Percentiles rank a stretch among this genome's conserved stretches.
These are phyloP conservation scores for Nixonia krombeini DNA, from an alignment of 1,140 invertebrate species.

Conservation along the genomic window DNA sequence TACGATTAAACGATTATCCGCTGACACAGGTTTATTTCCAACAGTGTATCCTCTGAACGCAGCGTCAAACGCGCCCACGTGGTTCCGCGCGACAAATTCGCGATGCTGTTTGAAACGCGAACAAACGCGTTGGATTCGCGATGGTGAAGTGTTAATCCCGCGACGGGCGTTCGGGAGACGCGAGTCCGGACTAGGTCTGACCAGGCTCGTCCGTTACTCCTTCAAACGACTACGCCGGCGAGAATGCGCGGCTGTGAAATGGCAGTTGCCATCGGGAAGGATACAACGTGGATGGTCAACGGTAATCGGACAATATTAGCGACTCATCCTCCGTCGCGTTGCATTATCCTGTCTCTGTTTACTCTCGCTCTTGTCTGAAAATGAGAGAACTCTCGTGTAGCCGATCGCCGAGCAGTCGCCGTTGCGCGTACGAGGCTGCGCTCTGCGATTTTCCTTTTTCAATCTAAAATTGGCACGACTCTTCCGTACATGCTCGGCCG, in stretches of 20 bases:
- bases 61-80: too few relatives aligned
- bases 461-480: conserved; percentile 51
- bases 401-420: conserved; percentile 44
- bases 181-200: conserved; percentile 15
- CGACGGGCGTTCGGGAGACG: too few relatives aligned
- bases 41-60: too few relatives aligned
- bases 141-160: too few relatives aligned
- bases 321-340: too few relatives aligned
- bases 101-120: too few relatives aligned
- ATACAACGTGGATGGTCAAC: too few relatives aligned
- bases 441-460: conserved; percentile 38
- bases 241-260: conserved; percentile 39
- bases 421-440: conserved; percentile 44
- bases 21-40: neutral
- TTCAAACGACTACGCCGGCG: conserved; percentile 33
- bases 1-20: neutral
- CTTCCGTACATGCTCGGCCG: conserved; percentile 48
- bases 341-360: neutral
- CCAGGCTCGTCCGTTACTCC: conserved; percentile 20
- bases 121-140: too few relatives aligned
- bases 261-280: conserved; percentile 42
- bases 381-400: conserved; percentile 8
- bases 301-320: conserved; percentile 14
- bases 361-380: neutral
- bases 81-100: too few relatives aligned